A percentile compares a stretch with the other conserved stretches of the same genome.
These are phyloP conservation scores for Engystomops pustulosus DNA, from an alignment of 2,113 vertebrate genomes.

Conservation along the genomic window DNA sequence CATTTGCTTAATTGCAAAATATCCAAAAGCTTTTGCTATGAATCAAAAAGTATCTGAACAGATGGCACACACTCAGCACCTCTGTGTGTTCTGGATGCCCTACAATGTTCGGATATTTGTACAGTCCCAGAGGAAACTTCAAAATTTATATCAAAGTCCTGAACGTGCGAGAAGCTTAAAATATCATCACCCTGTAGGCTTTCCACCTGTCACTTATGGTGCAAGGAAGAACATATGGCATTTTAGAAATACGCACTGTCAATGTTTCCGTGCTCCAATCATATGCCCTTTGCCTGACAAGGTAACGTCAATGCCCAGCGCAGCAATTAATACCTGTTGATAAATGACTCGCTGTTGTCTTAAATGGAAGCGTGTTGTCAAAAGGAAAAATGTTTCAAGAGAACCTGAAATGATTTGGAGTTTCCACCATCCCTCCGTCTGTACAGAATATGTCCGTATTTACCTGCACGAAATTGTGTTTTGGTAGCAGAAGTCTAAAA, in stretches of 20 bases:
- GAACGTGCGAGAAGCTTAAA: neutral
- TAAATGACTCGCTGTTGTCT: conserved; percentile 17
- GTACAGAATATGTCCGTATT: neutral
- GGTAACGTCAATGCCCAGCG: neutral
- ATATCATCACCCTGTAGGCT: conserved; percentile 41
- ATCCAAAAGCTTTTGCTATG: conserved; percentile 22
- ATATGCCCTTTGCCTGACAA: conserved; percentile 42
- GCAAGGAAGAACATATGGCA: conserved; percentile 39
- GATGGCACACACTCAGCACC: conserved; percentile 38
- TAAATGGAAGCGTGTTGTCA: neutral
- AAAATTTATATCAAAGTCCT: conserved; percentile 43
- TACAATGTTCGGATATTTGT: conserved; percentile 39
- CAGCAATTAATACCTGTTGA: conserved; percentile 24
- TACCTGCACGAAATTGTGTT: too few species aligned
- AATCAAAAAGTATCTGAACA: conserved; percentile 5
- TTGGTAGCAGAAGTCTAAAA: too few species aligned
- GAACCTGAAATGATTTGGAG: neutral
- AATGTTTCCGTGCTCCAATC: conserved; percentile 14
- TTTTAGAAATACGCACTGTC: conserved; percentile 16
- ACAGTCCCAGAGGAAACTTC: conserved; percentile 19
- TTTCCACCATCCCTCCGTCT: neutral
- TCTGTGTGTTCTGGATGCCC: conserved; percentile 22
- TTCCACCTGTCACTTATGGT: conserved; percentile 26
- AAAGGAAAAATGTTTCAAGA: too few species aligned
- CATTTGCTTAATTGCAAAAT: conserved; percentile 23